Base-by-base conservation (phyloP, 2,888 invertebrate species). In the Tinea semifulvella region DNA sequence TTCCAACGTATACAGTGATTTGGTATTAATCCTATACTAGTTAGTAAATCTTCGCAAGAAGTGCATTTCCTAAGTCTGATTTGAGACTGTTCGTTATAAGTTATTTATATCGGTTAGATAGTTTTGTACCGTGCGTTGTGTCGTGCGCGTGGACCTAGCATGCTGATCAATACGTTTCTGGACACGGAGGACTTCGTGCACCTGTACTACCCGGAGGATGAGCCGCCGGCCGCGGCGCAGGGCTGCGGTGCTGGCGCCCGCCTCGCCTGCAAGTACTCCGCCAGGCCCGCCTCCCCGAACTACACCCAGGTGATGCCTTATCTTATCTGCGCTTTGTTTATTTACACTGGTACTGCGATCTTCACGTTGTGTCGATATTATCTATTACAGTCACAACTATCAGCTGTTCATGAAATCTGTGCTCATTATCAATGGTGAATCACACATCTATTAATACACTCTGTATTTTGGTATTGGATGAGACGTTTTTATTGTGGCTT, bases 171-270 rank as follows among this genome's bases (percentile, higher is more conserved):
- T 63, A 80, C 80, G 46, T 77, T 62, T 58, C 67, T 80, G 68
- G 80, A 80, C 74, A 80, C 80, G 72, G 80, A 80, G 63, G 80
- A 80, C 67, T 80, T 80, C 74, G 80, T 80, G 70, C 80, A 80
- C 50, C 62, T 80, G 44, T 79, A 80, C 61, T 80, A 80, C 50
- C 68, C 77, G 46, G 80, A 80, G 64, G 80, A 80, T 74, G 80
- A 80, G 61, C 61, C 44, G 4, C 47, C 47, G 35, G 28, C 68
- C 38, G 61, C 53, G 10, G 58, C 67, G 46, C 79, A 79, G 55
- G 77, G 77, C 42, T 79, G 79, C 53, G 76, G 75, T 26, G 79
- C 74, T 18, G 77, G 77, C 47, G 80, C 80, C 40, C 68, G 80
- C 45, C 67, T 77, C 71, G 76, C 77, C 46, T 68, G 75, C 55